phyloP scores from a whole-genome alignment of 2,113 vertebrate genomes.

The Dasyurus viverrinus region DNA sequence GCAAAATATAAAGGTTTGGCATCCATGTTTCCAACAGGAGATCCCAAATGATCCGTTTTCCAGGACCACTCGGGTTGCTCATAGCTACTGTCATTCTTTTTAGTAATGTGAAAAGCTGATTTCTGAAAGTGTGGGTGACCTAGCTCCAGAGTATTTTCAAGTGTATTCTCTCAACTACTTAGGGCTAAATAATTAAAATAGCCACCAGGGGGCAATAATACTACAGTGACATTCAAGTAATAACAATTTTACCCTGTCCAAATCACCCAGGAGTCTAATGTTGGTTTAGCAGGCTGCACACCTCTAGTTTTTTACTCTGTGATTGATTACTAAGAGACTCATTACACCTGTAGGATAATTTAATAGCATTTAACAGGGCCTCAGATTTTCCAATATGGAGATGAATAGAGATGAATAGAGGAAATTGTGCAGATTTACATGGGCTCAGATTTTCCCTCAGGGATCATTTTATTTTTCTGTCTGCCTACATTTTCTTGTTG shows the following conservation, averaged over 20 bases:
- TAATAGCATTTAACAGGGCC: slow-evolving; percentile 8
- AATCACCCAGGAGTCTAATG: slow-evolving; percentile 42
- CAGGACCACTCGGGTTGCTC: not conserved
- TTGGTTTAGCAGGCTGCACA: slow-evolving; percentile 56
- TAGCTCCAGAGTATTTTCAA: not conserved
- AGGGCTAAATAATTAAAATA: slow-evolving; percentile 61
- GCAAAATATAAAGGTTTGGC: not conserved
- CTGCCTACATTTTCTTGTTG: not conserved
- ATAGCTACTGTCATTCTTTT: not conserved
- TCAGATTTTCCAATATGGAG: not conserved
- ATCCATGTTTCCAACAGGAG: not conserved
- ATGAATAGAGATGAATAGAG: not conserved
- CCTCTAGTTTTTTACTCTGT: not conserved
- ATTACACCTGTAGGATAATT: slow-evolving; percentile 45
- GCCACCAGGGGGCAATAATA: slow-evolving; percentile 75
- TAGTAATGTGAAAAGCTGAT: not conserved
- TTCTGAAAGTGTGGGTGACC: not conserved
- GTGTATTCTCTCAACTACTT: not conserved
- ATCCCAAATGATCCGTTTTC: not conserved
- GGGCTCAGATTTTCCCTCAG: not conserved
- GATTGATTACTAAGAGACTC: slow-evolving; percentile 55
- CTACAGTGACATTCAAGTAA: slow-evolving; percentile 38
- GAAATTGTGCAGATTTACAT: not conserved
- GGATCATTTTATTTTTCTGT: not conserved
- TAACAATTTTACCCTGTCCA: not conserved